Conservation (phyloP, 2,888 invertebrate genomes). For the Drosophila vallismaia region DNA sequence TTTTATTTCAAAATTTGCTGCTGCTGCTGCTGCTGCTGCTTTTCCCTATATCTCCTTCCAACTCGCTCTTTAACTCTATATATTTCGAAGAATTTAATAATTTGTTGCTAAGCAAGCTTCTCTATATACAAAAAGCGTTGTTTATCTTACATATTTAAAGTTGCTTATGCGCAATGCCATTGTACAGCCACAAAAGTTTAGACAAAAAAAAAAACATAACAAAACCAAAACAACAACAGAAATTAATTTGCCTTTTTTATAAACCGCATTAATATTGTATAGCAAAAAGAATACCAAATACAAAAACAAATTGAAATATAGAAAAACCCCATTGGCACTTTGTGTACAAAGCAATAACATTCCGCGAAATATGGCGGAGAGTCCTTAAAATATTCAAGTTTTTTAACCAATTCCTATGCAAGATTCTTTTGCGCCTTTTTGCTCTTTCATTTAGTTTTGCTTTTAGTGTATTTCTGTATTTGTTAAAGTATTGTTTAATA, state of each 20-base stretch:
- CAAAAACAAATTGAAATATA: conserved; percentile 5
- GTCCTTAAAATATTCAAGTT: conserved; percentile 26
- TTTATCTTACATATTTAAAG: conserved; percentile 26
- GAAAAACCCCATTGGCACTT: conserved; percentile 60
- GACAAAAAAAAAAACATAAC: conserved; percentile 22
- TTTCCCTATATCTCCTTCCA: conserved; percentile 19
- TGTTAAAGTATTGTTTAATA: neutral
- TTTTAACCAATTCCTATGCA: conserved; percentile 65
- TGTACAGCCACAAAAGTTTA: conserved; percentile 42
- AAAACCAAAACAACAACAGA: conserved; percentile 27
- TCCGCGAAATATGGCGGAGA: conserved; percentile 13
- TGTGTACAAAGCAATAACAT: conserved; percentile 49
- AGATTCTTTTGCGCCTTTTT: conserved; percentile 63
- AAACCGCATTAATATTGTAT: conserved; percentile 38
- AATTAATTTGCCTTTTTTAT: conserved; percentile 29
- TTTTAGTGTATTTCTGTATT: conserved; percentile 22
- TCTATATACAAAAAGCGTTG: conserved; percentile 33
- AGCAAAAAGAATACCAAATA: conserved; percentile 7
- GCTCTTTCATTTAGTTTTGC: conserved; percentile 26
- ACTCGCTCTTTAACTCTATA: conserved; percentile 24
- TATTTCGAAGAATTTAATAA: conserved; percentile 32
- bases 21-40: conserved; percentile 25
- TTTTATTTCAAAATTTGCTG: conserved; percentile 38
- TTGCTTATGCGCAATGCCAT: conserved; percentile 59
- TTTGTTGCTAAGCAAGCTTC: conserved; percentile 32